Evolutionary conservation across 2,113 vertebrate species (phyloP).

Genomic region (Hippocampus mohnikei): DNA sequence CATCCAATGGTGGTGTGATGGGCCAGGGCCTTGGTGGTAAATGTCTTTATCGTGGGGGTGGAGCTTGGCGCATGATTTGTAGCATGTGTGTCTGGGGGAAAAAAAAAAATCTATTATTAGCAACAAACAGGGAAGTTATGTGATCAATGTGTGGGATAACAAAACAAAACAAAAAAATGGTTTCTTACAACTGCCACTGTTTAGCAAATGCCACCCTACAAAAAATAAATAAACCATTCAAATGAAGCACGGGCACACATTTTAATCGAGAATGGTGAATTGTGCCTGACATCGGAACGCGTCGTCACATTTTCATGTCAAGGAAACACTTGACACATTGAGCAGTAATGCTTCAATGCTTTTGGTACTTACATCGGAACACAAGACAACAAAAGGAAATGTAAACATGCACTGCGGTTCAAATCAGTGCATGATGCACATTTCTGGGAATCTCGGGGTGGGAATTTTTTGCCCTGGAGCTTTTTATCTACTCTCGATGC

Average conservation of each 20-base stretch:
- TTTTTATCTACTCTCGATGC: not conserved
- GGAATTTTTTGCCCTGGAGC: not conserved
- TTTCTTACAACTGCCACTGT: not conserved
- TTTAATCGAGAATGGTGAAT: no score
- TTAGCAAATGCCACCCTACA: not conserved
- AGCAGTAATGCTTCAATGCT: not conserved
- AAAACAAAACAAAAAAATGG: not conserved
- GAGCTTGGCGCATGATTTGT: not conserved
- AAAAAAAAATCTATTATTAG: not conserved
- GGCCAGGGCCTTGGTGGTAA: not conserved
- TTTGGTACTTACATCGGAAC: not conserved
- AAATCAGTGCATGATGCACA: not conserved
- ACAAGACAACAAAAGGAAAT: not conserved
- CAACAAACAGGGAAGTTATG: not conserved
- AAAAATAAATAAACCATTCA: not conserved
- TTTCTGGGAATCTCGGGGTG: not conserved
- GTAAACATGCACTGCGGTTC: no score
- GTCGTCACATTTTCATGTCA: no score
- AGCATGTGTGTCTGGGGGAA: not conserved
- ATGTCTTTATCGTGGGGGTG: slow-evolving; percentile 19
- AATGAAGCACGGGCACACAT: not conserved
- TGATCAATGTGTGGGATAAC: not conserved
- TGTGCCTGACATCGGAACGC: no score
- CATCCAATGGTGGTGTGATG: not conserved
- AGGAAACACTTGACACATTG: no score